A percentile compares a stretch with the other conserved stretches of the same genome.
These are phyloP conservation scores for Nycticryphes semicollaris DNA, from an alignment of 2,113 vertebrate genomes.

Conservation along the genomic window DNA sequence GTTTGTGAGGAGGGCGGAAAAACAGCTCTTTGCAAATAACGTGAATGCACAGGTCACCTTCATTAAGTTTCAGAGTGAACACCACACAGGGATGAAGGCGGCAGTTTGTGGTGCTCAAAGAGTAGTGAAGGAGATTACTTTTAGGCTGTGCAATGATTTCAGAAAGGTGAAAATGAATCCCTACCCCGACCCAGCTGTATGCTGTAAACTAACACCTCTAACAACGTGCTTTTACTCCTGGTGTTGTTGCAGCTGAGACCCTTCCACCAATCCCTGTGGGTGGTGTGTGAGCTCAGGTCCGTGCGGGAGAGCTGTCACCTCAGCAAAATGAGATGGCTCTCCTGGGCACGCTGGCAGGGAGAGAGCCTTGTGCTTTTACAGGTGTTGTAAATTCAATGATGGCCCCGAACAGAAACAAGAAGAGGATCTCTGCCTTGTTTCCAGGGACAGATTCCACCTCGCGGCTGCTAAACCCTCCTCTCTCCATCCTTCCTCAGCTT, in stretches of 20 bases:
- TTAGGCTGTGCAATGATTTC: not conserved
- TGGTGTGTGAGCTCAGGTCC: fast-evolving
- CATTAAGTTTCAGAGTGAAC: not conserved
- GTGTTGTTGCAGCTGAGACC: not conserved
- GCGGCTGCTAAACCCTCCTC: not conserved
- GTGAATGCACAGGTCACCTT: not conserved
- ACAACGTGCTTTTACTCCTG: not conserved
- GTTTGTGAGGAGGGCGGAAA: not conserved
- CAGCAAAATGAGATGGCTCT: fast-evolving
- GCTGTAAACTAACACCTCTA: not conserved
- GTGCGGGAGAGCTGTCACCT: not conserved
- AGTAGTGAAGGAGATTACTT: not conserved
- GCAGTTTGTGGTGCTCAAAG: not conserved
- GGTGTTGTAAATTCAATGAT: fast-evolving
- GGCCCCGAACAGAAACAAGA: not conserved
- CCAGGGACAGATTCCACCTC: fast-evolving
- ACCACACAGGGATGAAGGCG: fast-evolving
- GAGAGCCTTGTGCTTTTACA: not conserved
- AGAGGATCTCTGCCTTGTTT: not conserved
- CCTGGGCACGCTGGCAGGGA: not conserved
- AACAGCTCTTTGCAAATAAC: not conserved
- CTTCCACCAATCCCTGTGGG: fast-evolving
- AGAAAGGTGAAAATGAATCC: conserved; percentile 24
- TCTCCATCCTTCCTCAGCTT: not conserved
- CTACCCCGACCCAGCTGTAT: fast-evolving